Base-by-base conservation (phyloP, 2,888 invertebrate species). In the Exocentrus adspersus region DNA sequence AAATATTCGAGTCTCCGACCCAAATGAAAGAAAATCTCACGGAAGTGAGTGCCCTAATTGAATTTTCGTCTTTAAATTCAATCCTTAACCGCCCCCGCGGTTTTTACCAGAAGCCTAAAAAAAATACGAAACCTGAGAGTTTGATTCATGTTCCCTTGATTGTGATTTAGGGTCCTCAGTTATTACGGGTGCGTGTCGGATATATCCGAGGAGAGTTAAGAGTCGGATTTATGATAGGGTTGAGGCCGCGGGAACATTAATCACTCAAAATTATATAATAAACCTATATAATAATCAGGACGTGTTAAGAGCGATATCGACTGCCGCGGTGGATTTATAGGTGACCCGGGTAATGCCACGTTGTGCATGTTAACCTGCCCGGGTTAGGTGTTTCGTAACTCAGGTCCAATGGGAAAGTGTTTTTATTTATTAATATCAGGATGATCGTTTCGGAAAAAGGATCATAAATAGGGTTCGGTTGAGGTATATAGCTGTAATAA, bases 281-380 rank as follows among this genome's bases (percentile, higher is more conserved):
- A 74, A 72, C 72, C 70, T 60, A 75, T 73, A 69, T 74, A 75
- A 73, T 73, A 75, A 75, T 75, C 73, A 73, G 68, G 68, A 73
- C 71, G 73, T 70, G 73, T 67, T 65, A 68, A 62, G 66, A 64
- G 68, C 70, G 72, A 67, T 70, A 75, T 73, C 72, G 71, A 59
- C 51, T 64, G 54, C 51, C 63, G 54, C 50, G 9, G 43, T 28
- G 28, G 43, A 54, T 54, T 54, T 54, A 54, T 54, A 43, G 54
- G 24, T 30, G 37, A 54, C 43, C 54, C 28, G 28, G 14, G 21
- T 43, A 19, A 48, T 28, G 43, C 43, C 28, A 16, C 43, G 54
- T 30, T 54, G 28, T 54, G 54, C 54, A 54, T 54, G 54, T 43
- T 54, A 54, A 54, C 54, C 10, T 43, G 24, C 24, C 54, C 43